Evolutionary conservation across 2,888 invertebrate species (phyloP), one percentile per base, ranked within the genome.

Genomic region (Caenorhabditis sp.): DNA sequence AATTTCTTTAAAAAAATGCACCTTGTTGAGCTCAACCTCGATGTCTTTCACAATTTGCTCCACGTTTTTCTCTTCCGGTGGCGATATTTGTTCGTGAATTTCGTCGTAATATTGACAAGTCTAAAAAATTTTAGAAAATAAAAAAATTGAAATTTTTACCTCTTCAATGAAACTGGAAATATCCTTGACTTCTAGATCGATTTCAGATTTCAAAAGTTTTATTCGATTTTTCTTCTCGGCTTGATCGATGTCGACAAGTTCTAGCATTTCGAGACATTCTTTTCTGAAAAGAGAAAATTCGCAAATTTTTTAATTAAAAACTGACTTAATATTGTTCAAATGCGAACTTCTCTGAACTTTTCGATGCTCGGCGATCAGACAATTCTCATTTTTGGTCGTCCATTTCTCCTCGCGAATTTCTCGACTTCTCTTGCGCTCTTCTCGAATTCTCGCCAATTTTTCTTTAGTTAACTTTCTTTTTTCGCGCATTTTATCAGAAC

Each of bases 391-490:
- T 23, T 59, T 37, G 8, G 26, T 62, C 54, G 72, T 72, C 68
- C 72, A 68, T 49, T 65, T 64, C 49, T 68, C 72, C 26, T 72
- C 72, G 23, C 64, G 58, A 61, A 72, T 55, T 51, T 72, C 72
- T 36, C 67, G 58, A 57, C 61, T 58, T 65, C 72, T 50, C 27
- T 58, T 61, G 27, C 50, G 17, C 24, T 72, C 68, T n/a, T 72
- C 67, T 68, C 64, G 64, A n/a, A 62, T 31, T 55, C 68, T 72
- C n/a, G 54, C 62, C 0, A 62, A 50, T 19, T 37, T 51, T 37
- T 72, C 72, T 53, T 57, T 64, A 36, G 65, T 62, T 54, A 60
- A 19, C 17, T 62, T 67, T 19, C 66, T 55, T 58, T 65, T 72
- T 43, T 67, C 67, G 21, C 65, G 64, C n/a, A 58, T 60, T 50